Conservation (phyloP, 2,888 invertebrate genomes). For the Actias luna region DNA sequence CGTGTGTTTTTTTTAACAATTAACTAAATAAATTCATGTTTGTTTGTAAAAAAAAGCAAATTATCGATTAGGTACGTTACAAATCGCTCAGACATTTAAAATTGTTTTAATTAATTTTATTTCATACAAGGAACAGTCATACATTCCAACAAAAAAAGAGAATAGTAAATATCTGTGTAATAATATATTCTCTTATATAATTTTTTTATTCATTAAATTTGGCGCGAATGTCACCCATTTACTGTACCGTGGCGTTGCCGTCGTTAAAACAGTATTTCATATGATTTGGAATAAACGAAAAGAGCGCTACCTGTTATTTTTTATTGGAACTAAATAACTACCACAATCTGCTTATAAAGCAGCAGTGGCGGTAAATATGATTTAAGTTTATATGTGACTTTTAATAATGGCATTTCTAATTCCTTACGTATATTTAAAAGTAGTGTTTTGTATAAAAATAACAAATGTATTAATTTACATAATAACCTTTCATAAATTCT, state of each 20-base stretch:
- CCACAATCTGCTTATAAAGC: neutral
- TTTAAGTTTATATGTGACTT: neutral
- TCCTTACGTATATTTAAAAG: neutral
- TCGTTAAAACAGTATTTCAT: slow-evolving; percentile 34
- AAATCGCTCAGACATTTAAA: too few relatives aligned
- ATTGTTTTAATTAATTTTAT: too few relatives aligned
- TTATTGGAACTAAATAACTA: slow-evolving; percentile 9
- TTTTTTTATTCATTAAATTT: neutral
- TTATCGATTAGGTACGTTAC: too few relatives aligned
- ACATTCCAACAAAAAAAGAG: too few relatives aligned
- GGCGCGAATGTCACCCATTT: neutral
- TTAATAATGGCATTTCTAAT: neutral
- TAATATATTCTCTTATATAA: neutral
- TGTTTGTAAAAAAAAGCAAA: too few relatives aligned
- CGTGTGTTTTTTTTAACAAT: too few relatives aligned
- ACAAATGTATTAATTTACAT: neutral
- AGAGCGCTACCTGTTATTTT: slow-evolving; percentile 33
- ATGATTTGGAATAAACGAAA: slow-evolving; percentile 6
- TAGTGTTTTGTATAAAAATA: neutral
- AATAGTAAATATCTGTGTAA: too few relatives aligned
- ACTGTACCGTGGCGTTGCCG: neutral
- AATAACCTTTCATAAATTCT: neutral
- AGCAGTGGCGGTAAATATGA: slow-evolving; percentile 10
- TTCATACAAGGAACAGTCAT: too few relatives aligned
- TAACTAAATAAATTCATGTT: too few relatives aligned